phyloP scores from a whole-genome alignment of 1,140 invertebrate genomes.

The Sinonovacula constricta region DNA sequence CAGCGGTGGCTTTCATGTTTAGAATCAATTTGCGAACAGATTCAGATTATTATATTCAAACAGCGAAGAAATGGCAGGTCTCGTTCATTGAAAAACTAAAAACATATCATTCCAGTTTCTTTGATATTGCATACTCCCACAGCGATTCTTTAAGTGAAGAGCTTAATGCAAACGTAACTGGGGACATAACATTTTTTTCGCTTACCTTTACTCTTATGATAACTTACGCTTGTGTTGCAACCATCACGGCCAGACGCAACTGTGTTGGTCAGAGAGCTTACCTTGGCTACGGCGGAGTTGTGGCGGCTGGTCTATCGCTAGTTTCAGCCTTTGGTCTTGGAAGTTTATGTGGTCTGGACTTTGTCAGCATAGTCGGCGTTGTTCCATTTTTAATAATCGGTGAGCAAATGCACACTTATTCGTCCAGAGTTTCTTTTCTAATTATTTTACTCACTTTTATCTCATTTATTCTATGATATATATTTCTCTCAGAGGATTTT shows the following conservation, averaged over 20 bases:
- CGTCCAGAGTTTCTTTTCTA: background rate
- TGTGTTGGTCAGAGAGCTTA: conserved; percentile 89
- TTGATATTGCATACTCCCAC: conserved; percentile 49
- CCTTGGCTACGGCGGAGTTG: conserved; percentile 93
- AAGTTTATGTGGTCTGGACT: conserved; percentile 93
- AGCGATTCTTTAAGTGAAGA: conserved; percentile 56
- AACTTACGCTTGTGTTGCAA: conserved; percentile 62
- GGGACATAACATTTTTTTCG: too few species aligned
- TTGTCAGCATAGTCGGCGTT: conserved; percentile 96
- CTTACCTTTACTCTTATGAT: conserved; percentile 66
- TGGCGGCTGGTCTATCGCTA: conserved; percentile 93
- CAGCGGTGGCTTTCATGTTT: background rate
- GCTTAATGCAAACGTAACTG: too few species aligned
- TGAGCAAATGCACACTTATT: conserved; percentile 81
- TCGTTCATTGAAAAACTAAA: conserved; percentile 30
- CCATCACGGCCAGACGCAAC: conserved; percentile 32
- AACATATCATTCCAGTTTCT: background rate
- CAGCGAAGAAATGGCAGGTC: conserved; percentile 23
- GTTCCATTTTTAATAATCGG: conserved; percentile 97
- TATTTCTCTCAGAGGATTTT: too few species aligned
- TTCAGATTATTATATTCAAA: too few species aligned
- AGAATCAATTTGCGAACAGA: conserved; percentile 2
- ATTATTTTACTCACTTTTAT: background rate
- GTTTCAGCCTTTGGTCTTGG: conserved; percentile 93
- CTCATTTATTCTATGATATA: background rate